These are phyloP conservation scores for Ramazzottius varieornatus DNA, from an alignment of 2,888 invertebrate genomes.

Conservation along the genomic window DNA sequence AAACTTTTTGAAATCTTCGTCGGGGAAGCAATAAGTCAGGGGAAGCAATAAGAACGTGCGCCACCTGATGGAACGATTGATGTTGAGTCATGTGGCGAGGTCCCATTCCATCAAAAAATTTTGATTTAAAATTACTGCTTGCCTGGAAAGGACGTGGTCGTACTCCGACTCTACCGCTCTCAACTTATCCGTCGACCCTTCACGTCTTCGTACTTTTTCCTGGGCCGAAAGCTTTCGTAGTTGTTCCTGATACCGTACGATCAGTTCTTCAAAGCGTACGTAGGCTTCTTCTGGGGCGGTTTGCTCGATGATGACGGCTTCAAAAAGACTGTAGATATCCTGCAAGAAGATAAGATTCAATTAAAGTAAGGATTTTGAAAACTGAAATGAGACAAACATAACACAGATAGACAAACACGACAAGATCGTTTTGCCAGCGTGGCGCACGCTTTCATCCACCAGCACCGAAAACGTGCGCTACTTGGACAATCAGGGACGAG, in stretches of 20 bases:
- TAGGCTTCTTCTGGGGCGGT: conserved; percentile 86
- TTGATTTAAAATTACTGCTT: too few species aligned
- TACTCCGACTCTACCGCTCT: conserved; percentile 25
- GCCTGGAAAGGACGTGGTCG: conserved; percentile 62
- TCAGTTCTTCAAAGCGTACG: conserved; percentile 75
- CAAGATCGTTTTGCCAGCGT: too few species aligned
- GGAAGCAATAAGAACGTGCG: too few species aligned
- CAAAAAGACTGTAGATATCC: conserved; percentile 78
- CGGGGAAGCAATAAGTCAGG: too few species aligned
- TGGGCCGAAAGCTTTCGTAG: conserved; percentile 71
- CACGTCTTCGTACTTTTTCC: conserved; percentile 19
- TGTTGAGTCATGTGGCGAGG: too few species aligned
- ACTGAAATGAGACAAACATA: neutral
- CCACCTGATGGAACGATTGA: too few species aligned
- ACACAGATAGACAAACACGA: neutral
- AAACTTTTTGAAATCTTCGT: too few species aligned
- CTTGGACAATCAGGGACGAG: too few species aligned
- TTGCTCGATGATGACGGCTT: conserved; percentile 84
- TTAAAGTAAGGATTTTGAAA: conserved; percentile 8
- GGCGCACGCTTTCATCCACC: too few species aligned
- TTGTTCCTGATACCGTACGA: conserved; percentile 62
- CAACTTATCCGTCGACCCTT: neutral
- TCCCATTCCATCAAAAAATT: too few species aligned
- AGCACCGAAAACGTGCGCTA: too few species aligned
- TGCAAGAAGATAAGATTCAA: too few species aligned